Conservation (phyloP, 2,113 vertebrate species). For the Petromus typicus region DNA sequence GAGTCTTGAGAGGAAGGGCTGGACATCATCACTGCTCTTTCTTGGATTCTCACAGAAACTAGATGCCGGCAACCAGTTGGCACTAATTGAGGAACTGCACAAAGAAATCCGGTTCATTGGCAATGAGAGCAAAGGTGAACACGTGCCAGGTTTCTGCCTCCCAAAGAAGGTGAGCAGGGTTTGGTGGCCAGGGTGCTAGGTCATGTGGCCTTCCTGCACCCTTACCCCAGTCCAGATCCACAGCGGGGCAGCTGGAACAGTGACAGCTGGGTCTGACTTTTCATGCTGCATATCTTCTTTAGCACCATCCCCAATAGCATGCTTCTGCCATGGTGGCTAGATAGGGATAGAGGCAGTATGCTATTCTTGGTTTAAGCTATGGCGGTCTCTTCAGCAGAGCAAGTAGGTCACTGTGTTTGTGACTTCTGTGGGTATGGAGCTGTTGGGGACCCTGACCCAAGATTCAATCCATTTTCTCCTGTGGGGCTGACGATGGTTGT, state of each 20-base stretch:
- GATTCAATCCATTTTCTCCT: not conserved
- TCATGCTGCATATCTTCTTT: not conserved
- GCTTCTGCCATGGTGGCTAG: not conserved
- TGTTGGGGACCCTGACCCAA: not conserved
- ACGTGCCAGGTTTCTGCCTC: slow-evolving; percentile 97
- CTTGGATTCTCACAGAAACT: slow-evolving; percentile 89
- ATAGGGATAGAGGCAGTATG: not conserved
- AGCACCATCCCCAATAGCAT: not conserved
- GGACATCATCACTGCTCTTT: slow-evolving; percentile 29
- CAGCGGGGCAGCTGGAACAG: not conserved
- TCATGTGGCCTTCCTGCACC: rapidly evolving
- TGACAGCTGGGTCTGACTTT: rapidly evolving
- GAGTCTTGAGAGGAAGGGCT: not conserved
- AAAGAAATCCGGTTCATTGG: slow-evolving; percentile 94
- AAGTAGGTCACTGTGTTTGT: not conserved
- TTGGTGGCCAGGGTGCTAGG: rapidly evolving
- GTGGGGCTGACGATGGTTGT: not conserved
- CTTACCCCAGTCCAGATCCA: not conserved
- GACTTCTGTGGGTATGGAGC: not conserved
- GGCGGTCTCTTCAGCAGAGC: not conserved
- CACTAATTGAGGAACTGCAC: slow-evolving; percentile 97
- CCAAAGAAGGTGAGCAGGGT: slow-evolving; percentile 94
- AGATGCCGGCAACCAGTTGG: slow-evolving; percentile 96
- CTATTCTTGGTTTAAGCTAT: not conserved
- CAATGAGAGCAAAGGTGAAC: slow-evolving; percentile 93